phyloP scores from a whole-genome alignment of 2,113 vertebrate species.

The Strix aluco region DNA sequence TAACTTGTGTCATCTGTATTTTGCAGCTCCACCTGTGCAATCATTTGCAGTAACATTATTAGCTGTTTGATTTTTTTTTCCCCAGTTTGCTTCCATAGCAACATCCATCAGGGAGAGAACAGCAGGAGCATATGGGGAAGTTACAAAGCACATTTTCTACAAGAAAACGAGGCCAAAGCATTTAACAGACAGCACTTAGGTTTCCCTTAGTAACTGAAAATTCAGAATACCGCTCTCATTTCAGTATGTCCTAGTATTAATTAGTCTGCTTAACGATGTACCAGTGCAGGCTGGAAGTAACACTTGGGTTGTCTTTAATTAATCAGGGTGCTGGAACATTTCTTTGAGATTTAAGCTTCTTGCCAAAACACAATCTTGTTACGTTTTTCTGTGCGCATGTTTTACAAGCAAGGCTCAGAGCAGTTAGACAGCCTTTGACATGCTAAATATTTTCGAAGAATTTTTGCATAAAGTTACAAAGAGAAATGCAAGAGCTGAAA shows the following conservation, averaged over 20 bases:
- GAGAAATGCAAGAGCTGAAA: constrained; percentile 31
- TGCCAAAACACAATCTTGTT: constrained; percentile 43
- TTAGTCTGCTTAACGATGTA: constrained; percentile 55
- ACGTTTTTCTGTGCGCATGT: neutral
- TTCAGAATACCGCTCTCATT: constrained; percentile 46
- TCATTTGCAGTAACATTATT: constrained; percentile 67
- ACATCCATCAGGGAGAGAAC: constrained; percentile 65
- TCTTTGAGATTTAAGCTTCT: constrained; percentile 51
- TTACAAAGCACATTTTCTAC: constrained; percentile 60
- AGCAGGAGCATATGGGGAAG: constrained; percentile 60
- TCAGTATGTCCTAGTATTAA: constrained; percentile 53
- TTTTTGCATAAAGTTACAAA: constrained; percentile 35
- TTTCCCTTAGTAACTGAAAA: constrained; percentile 64
- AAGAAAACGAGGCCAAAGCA: constrained; percentile 58
- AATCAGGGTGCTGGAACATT: constrained; percentile 49
- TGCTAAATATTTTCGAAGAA: constrained; percentile 22
- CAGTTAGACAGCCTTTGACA: constrained; percentile 55
- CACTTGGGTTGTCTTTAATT: constrained; percentile 57
- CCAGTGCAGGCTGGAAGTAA: constrained; percentile 33
- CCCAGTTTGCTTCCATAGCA: constrained; percentile 69
- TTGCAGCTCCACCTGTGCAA: constrained; percentile 60
- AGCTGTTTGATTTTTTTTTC: constrained; percentile 42
- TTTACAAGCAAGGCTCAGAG: constrained; percentile 18
- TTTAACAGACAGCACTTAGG: constrained; percentile 56
- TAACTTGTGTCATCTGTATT: constrained; percentile 54